A percentile compares a stretch with the other conserved stretches of the same genome.
phyloP scores from a whole-genome alignment of 2,888 invertebrate species.

The Silvanus unidentatus region DNA sequence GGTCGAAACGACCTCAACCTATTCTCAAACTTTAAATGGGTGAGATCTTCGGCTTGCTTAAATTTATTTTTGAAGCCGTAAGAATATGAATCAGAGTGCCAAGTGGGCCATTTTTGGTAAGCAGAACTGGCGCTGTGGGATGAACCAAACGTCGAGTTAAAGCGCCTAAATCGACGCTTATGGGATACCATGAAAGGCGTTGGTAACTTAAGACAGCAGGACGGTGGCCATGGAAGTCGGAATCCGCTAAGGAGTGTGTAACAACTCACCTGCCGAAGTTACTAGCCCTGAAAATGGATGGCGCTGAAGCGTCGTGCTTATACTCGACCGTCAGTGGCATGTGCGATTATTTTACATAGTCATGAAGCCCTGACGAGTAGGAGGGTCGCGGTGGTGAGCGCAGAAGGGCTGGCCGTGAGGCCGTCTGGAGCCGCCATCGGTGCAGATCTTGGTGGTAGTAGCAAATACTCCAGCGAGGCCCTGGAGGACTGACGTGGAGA shows the following conservation, averaged over 20 bases:
- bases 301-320: constrained; percentile 53
- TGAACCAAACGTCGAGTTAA: constrained; percentile 62
- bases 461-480: constrained; percentile 44
- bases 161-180: constrained; percentile 54
- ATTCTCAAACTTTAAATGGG: too few species aligned
- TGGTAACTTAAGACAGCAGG: too few species aligned
- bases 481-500: too few species aligned
- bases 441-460: constrained; percentile 60
- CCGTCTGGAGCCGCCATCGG: constrained; percentile 52
- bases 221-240: too few species aligned
- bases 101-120: constrained; percentile 71
- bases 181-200: too few species aligned
- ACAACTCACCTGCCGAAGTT: constrained; percentile 46
- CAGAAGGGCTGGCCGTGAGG: constrained; percentile 56
- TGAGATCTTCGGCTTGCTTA: too few species aligned
- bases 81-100: too few species aligned
- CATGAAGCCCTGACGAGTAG: constrained; percentile 58
- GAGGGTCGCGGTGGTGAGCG: constrained; percentile 52
- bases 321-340: too few species aligned
- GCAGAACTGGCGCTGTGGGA: constrained; percentile 52
- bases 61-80: too few species aligned
- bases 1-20: too few species aligned
- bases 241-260: too few species aligned
- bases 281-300: constrained; percentile 62
- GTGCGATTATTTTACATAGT: constrained; percentile 17